phyloP scores from a whole-genome alignment of 2,888 invertebrate species.

The Branchinecta sandiegonensis region DNA sequence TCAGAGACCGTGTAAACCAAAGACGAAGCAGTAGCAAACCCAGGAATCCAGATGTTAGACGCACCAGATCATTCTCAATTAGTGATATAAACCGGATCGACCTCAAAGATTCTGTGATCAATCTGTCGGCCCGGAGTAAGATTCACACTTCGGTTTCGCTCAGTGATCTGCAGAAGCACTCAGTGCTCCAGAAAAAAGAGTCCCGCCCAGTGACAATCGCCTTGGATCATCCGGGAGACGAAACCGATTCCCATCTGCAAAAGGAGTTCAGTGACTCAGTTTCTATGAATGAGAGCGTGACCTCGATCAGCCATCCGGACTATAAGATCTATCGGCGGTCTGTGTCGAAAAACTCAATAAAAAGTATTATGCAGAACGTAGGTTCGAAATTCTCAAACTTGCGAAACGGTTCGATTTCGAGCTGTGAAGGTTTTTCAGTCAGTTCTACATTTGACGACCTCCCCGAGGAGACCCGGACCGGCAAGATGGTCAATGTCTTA shows the following conservation, averaged over 20 bases:
- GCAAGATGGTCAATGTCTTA: conserved; percentile 32
- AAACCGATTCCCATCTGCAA: conserved; percentile 25
- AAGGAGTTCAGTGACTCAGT: conserved; percentile 30
- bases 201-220: conserved; percentile 56
- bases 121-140: neutral
- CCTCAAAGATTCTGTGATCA: neutral
- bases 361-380: conserved; percentile 31
- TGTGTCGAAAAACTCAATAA: conserved; percentile 34
- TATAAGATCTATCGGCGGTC: conserved; percentile 58
- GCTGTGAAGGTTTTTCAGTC: neutral
- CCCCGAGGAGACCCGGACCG: conserved; percentile 28
- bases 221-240: conserved; percentile 42
- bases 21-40: conserved; percentile 1
- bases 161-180: neutral
- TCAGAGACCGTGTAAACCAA: conserved; percentile 7
- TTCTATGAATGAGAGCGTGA: conserved; percentile 34
- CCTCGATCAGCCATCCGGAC: conserved; percentile 52
- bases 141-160: neutral
- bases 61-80: neutral
- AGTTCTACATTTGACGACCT: neutral
- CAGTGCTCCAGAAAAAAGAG: conserved; percentile 3
- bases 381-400: conserved; percentile 20
- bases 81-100: conserved; percentile 13
- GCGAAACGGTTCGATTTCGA: conserved; percentile 23
- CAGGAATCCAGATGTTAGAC: conserved; percentile 5